Evolutionary conservation across 2,113 vertebrate species (phyloP), one percentile per base, ranked within the genome.

Genomic region (Spheniscus mendiculus): DNA sequence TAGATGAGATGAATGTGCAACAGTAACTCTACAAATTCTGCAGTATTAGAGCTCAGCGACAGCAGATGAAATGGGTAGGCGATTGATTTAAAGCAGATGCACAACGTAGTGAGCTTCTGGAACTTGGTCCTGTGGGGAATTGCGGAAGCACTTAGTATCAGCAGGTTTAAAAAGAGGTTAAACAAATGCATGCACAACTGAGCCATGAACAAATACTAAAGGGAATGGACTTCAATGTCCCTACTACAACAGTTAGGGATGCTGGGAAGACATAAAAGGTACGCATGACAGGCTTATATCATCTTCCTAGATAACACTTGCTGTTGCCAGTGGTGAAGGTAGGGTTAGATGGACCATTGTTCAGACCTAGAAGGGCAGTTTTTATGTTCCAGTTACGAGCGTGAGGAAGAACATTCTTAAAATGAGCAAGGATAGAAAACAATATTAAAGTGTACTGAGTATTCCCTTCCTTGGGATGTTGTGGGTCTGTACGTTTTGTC

Each of bases 271-370:
- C 8, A 20, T 1, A 22, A 10, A 26, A 76, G 61, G 9, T 20
- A 6, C 20, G 16, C 11, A 8, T 1, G 1, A 7, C 14, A 56
- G 61, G 32, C 20, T 49, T 66, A 0, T 14, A 2, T 66, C 5
- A 2, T 45, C 20, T 71, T 25, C 25, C 4, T 26, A 4, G 45
- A 1, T 15, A 58, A 15, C 4, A 2, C 9, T 36, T n/a, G 55
- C 27, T 77, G 34, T 29, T 80, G 58, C 53, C 56, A 55, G 32
- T 23, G 78, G 5, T 30, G 55, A 30, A 42, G 42, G 20, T 19
- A 16, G 36, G 38, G 47, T 47, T 55, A 45, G 63, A 11, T 25
- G 29, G 47, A 38, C 13, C 38, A 6, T 11, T n/a, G 32, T 23
- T 76, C 52, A 26, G 38, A 63, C 47, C 42, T 70, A 9, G 38